phyloP scores from a whole-genome alignment of 2,888 invertebrate genomes.

The Drosophila paramelanica region DNA sequence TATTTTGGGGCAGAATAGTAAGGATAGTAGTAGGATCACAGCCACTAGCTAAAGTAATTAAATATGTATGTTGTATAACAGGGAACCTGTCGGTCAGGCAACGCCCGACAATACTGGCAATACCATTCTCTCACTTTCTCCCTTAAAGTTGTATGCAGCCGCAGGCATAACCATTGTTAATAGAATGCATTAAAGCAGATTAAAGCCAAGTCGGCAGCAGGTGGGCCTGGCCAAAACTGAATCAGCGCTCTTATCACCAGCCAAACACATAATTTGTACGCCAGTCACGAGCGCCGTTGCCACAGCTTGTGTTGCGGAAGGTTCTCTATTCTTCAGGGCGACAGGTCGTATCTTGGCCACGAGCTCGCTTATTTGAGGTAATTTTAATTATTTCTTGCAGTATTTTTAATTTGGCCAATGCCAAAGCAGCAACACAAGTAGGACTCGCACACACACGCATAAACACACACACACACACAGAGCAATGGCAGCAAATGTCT shows the following conservation, averaged over 20 bases:
- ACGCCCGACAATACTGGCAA: too few species aligned
- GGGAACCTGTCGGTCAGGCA: neutral
- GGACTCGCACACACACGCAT: neutral
- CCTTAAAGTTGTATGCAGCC: neutral
- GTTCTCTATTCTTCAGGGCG: conserved; percentile 8
- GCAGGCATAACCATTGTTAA: conserved; percentile 35
- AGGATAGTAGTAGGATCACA: too few species aligned
- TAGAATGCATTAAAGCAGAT: conserved; percentile 59
- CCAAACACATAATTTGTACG: conserved; percentile 12
- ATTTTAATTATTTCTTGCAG: conserved; percentile 66
- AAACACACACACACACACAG: conserved; percentile 1
- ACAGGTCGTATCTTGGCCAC: conserved; percentile 13
- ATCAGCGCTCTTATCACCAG: conserved; percentile 18
- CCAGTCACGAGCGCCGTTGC: conserved; percentile 12
- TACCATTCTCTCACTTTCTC: neutral
- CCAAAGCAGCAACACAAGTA: conserved; percentile 27
- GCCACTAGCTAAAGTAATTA: too few species aligned
- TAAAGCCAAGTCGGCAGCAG: conserved; percentile 41
- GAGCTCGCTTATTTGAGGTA: conserved; percentile 35
- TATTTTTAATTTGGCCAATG: conserved; percentile 33
- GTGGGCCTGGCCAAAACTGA: conserved; percentile 6
- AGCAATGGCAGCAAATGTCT: conserved; percentile 9
- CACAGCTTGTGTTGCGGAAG: conserved; percentile 25
- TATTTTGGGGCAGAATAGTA: too few species aligned
- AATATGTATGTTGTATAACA: too few species aligned